Evolutionary conservation across 1,140 invertebrate genomes (phyloP).

Genomic region (Ridgeia piscesae): DNA sequence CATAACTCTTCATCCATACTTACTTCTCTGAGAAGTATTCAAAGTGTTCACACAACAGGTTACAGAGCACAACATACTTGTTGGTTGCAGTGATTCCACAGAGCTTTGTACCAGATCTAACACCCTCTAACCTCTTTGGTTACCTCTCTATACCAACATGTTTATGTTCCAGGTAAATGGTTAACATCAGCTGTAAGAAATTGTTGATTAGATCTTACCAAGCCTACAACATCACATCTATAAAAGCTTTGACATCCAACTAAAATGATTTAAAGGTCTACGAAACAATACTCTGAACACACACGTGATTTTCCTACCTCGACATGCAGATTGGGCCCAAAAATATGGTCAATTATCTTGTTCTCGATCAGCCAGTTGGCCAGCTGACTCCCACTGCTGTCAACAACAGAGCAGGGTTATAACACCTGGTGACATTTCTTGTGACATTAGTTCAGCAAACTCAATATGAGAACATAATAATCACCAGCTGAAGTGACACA

Average conservation of each 20-base stretch:
- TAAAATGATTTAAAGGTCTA: neutral
- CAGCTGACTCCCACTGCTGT: slow-evolving; percentile 73
- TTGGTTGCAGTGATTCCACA: neutral
- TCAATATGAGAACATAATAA: neutral
- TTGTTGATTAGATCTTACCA: no score
- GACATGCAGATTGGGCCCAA: slow-evolving; percentile 93
- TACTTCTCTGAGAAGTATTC: no score
- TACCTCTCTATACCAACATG: no score
- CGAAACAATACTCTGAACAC: neutral
- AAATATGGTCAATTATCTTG: slow-evolving; percentile 91
- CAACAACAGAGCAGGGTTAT: neutral
- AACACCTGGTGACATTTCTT: neutral
- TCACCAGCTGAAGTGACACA: neutral
- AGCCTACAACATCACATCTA: neutral
- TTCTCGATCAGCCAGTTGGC: slow-evolving; percentile 86
- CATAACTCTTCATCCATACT: no score
- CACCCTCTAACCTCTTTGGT: no score
- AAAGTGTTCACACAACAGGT: no score
- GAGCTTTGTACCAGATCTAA: neutral
- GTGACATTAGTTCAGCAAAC: neutral
- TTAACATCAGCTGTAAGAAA: neutral
- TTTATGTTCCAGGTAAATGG: neutral
- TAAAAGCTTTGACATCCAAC: neutral
- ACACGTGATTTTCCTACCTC: slow-evolving; percentile 67
- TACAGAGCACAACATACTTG: slow-evolving; percentile 21